Evolutionary conservation across 2,888 invertebrate species (phyloP).

Genomic region (Campoletis raptor): DNA sequence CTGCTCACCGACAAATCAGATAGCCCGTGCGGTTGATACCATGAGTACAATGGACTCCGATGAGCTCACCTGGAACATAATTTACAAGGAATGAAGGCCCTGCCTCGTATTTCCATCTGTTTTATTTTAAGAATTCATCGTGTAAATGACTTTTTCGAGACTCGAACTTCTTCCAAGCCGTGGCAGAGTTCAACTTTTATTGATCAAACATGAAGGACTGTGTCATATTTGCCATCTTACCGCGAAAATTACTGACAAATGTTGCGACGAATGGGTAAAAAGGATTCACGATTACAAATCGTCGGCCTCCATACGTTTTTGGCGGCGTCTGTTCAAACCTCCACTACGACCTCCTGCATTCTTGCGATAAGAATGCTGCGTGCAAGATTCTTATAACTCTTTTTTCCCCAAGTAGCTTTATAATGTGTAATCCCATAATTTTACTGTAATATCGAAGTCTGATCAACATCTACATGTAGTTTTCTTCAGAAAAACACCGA

Average conservation of each 20-base stretch:
- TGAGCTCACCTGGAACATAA: slow-evolving; percentile 88
- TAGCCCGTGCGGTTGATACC: slow-evolving; percentile 93
- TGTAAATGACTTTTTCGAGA: background rate
- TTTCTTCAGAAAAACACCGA: slow-evolving; percentile 48
- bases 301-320: slow-evolving; percentile 57
- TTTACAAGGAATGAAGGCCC: background rate
- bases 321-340: slow-evolving; percentile 29
- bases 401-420: slow-evolving; percentile 58
- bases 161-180: background rate
- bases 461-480: slow-evolving; percentile 21
- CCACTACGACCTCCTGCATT: slow-evolving; percentile 40
- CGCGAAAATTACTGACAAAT: slow-evolving; percentile 78
- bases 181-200: background rate
- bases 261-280: slow-evolving; percentile 76
- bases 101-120: background rate
- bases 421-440: slow-evolving; percentile 37
- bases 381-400: slow-evolving; percentile 57
- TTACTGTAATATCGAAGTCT: slow-evolving; percentile 46
- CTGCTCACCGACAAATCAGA: slow-evolving; percentile 89
- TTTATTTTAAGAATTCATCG: background rate
- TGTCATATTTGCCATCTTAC: slow-evolving; percentile 72
- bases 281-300: slow-evolving; percentile 68
- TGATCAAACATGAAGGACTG: no score
- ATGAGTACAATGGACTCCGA: slow-evolving; percentile 94
- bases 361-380: slow-evolving; percentile 53